Percentiles rank a stretch among this genome's conserved stretches.
These are phyloP conservation scores for Pristionchus maxplancki DNA, from an alignment of 2,888 invertebrate genomes.

Conservation along the genomic window DNA sequence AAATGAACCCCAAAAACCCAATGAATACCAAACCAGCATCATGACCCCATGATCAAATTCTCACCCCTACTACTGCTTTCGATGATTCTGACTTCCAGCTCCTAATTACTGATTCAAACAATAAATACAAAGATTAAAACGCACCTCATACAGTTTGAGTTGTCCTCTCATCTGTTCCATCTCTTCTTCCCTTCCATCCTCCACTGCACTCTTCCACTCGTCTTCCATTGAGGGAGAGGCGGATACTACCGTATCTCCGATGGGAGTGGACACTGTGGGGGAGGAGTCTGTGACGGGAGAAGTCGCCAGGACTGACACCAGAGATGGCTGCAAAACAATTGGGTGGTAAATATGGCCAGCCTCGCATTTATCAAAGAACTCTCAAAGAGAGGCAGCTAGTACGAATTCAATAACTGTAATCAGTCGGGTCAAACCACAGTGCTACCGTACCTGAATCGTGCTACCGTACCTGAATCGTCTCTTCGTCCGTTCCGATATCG, in stretches of 20 bases:
- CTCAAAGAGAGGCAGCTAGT: not conserved
- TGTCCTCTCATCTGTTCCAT: not conserved
- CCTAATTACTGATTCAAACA: too few relatives aligned
- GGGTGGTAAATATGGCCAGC: too few relatives aligned
- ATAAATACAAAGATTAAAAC: too few relatives aligned
- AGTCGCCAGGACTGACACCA: not conserved
- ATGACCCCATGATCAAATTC: too few relatives aligned
- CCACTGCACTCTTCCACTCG: constrained; percentile 31
- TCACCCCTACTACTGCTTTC: too few relatives aligned
- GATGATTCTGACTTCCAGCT: too few relatives aligned
- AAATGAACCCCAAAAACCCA: not conserved
- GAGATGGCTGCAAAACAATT: not conserved
- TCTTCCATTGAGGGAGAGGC: not conserved
- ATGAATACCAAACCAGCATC: too few relatives aligned
- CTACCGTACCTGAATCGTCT: not conserved
- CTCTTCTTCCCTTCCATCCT: constrained; percentile 20
- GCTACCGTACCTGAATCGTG: not conserved
- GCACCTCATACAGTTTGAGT: too few relatives aligned
- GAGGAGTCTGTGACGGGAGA: not conserved
- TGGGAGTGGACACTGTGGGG: not conserved
- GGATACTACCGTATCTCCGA: constrained; percentile 11
- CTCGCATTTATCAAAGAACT: not conserved
- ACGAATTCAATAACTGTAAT: not conserved
- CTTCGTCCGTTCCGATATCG: constrained; percentile 35
- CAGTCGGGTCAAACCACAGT: not conserved